Conservation (phyloP, 2,797 vertebrate species). For the Coilia nasus region DNA sequence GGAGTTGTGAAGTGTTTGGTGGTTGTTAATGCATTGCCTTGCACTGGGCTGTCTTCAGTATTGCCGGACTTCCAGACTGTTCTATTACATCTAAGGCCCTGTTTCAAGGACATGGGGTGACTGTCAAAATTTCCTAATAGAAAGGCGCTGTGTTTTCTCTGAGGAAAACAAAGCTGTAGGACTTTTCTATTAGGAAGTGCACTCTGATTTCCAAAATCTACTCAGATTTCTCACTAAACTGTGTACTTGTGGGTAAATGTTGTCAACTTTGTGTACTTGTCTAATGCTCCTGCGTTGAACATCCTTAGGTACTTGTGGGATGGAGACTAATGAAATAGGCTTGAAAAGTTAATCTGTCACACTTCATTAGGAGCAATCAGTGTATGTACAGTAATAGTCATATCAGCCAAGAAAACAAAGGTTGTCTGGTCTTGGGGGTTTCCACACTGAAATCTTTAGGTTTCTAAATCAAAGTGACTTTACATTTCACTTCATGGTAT, state of each 20-base stretch:
- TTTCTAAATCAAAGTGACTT: not conserved
- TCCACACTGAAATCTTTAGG: not conserved
- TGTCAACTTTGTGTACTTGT: not conserved
- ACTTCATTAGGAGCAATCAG: not conserved
- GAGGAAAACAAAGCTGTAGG: too few relatives aligned
- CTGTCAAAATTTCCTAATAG: too few relatives aligned
- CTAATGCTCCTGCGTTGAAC: slow-evolving; percentile 1
- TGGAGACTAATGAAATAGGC: not conserved
- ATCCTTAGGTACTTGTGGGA: not conserved
- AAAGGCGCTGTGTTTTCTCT: too few relatives aligned
- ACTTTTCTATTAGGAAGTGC: too few relatives aligned
- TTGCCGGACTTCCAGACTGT: not conserved
- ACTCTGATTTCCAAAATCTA: too few relatives aligned
- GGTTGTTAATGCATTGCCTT: not conserved
- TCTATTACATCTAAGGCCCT: not conserved
- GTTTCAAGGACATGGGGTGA: too few relatives aligned
- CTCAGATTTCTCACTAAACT: too few relatives aligned
- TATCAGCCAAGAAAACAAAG: not conserved
- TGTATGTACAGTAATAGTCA: slow-evolving; percentile 21
- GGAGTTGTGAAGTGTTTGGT: not conserved
- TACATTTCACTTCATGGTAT: slow-evolving; percentile 4
- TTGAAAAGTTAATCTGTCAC: not conserved
- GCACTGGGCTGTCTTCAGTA: not conserved
- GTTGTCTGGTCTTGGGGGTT: not conserved
- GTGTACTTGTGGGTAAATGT: not conserved